A percentile compares a stretch with the other conserved stretches of the same genome.
These are phyloP conservation scores for Arion vulgaris DNA, from an alignment of 1,140 invertebrate genomes.

Conservation along the genomic window DNA sequence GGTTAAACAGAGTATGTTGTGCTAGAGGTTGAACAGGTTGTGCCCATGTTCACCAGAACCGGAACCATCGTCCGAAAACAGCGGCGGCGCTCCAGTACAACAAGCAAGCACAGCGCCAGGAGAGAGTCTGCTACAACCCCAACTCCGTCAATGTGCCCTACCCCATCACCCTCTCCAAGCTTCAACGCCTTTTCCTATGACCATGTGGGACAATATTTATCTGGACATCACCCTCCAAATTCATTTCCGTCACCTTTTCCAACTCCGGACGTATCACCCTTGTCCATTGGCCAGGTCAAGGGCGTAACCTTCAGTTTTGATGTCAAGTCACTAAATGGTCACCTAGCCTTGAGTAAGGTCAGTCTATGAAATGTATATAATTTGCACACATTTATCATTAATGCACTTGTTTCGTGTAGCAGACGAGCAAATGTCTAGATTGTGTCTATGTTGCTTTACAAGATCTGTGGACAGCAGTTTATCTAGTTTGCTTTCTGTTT, in stretches of 20 bases:
- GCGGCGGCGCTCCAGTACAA: conserved; percentile 36
- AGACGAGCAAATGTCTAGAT: no score
- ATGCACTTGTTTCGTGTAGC: no score
- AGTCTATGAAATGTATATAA: neutral
- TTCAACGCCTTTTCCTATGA: neutral
- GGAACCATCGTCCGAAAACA: conserved; percentile 41
- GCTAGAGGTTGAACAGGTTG: neutral
- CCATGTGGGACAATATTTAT: conserved; percentile 12
- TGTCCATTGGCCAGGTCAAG: conserved; percentile 3
- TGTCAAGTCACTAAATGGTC: neutral
- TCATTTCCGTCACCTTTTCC: conserved; percentile 13
- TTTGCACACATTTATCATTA: no score
- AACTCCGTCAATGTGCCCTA: conserved; percentile 8
- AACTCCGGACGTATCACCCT: neutral
- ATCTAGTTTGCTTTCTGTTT: no score
- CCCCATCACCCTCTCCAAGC: conserved; percentile 15
- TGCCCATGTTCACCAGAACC: conserved; percentile 40
- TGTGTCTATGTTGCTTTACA: no score
- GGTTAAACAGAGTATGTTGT: no score
- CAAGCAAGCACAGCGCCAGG: conserved; percentile 23
- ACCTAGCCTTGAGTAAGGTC: conserved; percentile 1
- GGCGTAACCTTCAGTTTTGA: conserved; percentile 23
- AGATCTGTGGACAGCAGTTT: no score
- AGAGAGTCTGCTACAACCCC: conserved; percentile 25
- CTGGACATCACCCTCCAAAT: neutral